Evolutionary conservation across 1,140 invertebrate genomes (phyloP).

Genomic region (Bombus sibiricus): DNA sequence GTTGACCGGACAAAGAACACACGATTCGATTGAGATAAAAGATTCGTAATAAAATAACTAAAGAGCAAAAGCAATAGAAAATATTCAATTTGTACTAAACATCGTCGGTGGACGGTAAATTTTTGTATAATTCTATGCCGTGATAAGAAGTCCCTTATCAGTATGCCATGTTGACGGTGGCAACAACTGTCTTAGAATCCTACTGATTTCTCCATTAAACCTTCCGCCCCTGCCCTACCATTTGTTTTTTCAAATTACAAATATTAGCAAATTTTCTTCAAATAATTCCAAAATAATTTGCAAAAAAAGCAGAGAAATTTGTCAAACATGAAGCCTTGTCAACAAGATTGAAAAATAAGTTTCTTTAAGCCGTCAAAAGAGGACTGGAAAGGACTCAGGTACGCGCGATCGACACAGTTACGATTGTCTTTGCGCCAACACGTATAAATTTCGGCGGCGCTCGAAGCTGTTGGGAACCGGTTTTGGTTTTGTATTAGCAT

Average conservation of each 20-base stretch:
- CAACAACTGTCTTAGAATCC: neutral
- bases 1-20: too few species aligned
- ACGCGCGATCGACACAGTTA: neutral
- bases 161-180: fast-evolving
- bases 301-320: too few species aligned
- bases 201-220: neutral
- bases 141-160: too few species aligned
- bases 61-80: neutral
- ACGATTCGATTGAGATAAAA: neutral
- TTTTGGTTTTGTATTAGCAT: conserved; percentile 81
- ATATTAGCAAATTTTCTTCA: neutral
- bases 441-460: conserved; percentile 64
- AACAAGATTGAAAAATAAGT: neutral
- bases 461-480: conserved; percentile 75
- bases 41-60: neutral
- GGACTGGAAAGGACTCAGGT: neutral
- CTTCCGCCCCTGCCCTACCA: fast-evolving
- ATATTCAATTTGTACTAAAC: neutral
- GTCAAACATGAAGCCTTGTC: too few species aligned
- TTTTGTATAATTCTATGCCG: neutral
- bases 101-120: too few species aligned
- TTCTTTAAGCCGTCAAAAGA: neutral
- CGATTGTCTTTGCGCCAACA: conserved; percentile 24
- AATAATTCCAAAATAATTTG: neutral
- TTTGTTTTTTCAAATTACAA: neutral